These are phyloP conservation scores for Spinus olivaceus DNA, from an alignment of 2,797 vertebrate genomes.

Conservation along the genomic window DNA sequence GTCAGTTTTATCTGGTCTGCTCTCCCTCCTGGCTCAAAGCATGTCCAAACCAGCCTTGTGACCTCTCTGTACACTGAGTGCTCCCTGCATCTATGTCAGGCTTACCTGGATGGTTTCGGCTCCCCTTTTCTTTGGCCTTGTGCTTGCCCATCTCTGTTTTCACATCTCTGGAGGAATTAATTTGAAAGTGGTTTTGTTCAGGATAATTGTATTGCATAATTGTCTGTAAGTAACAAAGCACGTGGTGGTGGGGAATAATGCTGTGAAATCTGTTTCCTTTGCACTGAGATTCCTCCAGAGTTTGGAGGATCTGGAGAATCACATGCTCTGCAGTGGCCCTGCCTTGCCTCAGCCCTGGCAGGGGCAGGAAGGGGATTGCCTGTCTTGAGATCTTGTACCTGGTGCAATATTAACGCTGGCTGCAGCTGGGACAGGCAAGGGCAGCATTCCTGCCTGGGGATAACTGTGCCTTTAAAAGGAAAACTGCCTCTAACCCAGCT, in stretches of 20 bases:
- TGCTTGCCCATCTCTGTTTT: background rate
- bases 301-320: background rate
- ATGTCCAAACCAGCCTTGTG: background rate
- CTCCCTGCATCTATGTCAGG: background rate
- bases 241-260: background rate
- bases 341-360: background rate
- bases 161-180: background rate
- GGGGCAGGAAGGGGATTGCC: background rate
- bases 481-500: background rate
- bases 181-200: background rate
- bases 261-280: background rate
- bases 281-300: background rate
- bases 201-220: background rate
- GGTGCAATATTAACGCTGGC: background rate
- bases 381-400: background rate
- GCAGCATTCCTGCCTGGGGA: background rate
- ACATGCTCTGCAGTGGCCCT: accelerated
- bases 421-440: background rate
- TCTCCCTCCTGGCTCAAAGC: background rate
- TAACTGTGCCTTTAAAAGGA: background rate
- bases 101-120: background rate
- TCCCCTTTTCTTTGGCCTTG: background rate
- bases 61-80: background rate
- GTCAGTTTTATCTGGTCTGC: constrained; percentile 53
- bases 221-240: background rate